Conservation (phyloP, 2,113 vertebrate genomes). For the Piprites chloris region DNA sequence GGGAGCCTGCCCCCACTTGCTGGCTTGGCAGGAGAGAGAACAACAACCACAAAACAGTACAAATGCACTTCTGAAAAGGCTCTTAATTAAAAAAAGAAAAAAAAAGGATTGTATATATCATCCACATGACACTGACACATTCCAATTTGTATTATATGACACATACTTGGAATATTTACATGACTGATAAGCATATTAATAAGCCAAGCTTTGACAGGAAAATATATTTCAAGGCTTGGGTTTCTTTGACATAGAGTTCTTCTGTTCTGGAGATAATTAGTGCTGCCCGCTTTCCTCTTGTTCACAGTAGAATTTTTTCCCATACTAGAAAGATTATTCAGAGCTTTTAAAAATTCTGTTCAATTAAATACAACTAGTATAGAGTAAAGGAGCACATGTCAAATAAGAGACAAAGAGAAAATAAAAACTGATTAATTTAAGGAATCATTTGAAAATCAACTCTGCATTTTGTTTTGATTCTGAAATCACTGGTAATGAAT, state of each 20-base stretch:
- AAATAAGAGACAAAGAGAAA: constrained; percentile 7
- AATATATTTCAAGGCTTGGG: background rate
- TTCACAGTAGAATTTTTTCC: background rate
- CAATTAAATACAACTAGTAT: constrained; percentile 5
- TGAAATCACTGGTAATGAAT: background rate
- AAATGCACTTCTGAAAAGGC: background rate
- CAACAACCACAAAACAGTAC: background rate
- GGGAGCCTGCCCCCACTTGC: background rate
- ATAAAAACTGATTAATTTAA: constrained; percentile 42
- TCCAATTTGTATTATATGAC: background rate
- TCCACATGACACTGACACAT: background rate
- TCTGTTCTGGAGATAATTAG: constrained; percentile 13
- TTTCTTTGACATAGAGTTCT: constrained; percentile 11
- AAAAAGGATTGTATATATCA: background rate
- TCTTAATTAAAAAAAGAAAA: background rate
- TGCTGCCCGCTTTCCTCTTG: background rate
- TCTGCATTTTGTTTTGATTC: background rate
- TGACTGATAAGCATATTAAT: background rate
- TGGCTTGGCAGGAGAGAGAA: background rate
- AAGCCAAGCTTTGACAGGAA: background rate
- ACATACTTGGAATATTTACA: constrained; percentile 16
- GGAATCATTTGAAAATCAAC: constrained; percentile 1
- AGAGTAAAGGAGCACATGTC: constrained; percentile 25
- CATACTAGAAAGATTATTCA: constrained; percentile 33
- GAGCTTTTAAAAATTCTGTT: constrained; percentile 25